These are phyloP conservation scores for Myotis vivesi DNA, from an alignment of 2,797 vertebrate species.

Conservation along the genomic window DNA sequence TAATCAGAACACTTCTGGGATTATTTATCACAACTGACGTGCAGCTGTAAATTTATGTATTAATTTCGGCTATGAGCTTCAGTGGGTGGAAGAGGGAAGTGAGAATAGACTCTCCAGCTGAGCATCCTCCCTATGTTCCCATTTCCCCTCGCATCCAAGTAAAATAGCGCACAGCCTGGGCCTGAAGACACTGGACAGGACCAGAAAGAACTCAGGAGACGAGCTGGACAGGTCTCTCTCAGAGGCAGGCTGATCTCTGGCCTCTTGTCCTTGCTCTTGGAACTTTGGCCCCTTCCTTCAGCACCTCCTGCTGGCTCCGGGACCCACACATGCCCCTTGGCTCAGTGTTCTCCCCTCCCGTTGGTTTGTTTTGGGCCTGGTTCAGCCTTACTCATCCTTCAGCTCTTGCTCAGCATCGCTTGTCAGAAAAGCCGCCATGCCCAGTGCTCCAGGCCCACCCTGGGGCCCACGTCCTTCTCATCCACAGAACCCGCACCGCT, in stretches of 20 bases:
- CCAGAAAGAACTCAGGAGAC: neutral
- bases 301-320: neutral
- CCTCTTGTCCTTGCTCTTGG: neutral
- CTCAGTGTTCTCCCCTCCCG: neutral
- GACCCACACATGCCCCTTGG: neutral
- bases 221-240: neutral
- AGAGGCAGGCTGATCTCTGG: neutral
- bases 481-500: neutral
- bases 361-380: neutral
- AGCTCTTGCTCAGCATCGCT: neutral
- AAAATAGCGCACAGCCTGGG: neutral
- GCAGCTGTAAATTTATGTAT: constrained; percentile 84
- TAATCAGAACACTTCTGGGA: constrained; percentile 84
- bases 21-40: constrained; percentile 84
- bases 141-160: constrained; percentile 35
- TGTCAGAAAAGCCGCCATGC: neutral
- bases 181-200: neutral
- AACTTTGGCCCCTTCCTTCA: neutral
- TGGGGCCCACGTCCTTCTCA: neutral
- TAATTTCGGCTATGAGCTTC: constrained; percentile 84
- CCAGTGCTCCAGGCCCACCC: neutral
- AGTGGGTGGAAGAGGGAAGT: constrained; percentile 74
- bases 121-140: constrained; percentile 10
- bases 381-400: neutral
- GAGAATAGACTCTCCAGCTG: constrained; percentile 65